Percentiles rank a stretch among this genome's conserved stretches.
These are phyloP conservation scores for Xiphydria camelus DNA, from an alignment of 2,888 invertebrate genomes.

Conservation along the genomic window DNA sequence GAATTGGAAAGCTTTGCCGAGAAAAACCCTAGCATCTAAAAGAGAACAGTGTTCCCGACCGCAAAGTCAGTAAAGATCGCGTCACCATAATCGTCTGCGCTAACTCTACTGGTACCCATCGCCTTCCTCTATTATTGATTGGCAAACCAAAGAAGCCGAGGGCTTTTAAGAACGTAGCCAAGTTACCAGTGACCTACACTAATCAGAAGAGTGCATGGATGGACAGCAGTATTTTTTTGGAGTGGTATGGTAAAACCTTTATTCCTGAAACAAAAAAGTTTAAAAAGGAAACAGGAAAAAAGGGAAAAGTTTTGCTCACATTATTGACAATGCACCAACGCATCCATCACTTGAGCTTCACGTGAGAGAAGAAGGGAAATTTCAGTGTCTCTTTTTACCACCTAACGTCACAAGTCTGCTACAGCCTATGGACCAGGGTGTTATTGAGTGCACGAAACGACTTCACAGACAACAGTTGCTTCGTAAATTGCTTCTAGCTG, in stretches of 20 bases:
- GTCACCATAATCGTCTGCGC: slow-evolving; percentile 35
- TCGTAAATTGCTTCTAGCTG: slow-evolving; percentile 19
- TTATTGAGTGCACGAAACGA: slow-evolving; percentile 32
- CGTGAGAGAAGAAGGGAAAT: slow-evolving; percentile 19
- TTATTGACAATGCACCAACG: slow-evolving; percentile 21
- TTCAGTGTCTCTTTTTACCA: slow-evolving; percentile 26
- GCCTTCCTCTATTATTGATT: slow-evolving; percentile 34
- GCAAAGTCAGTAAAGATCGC: slow-evolving; percentile 30
- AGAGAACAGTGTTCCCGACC: slow-evolving; percentile 26
- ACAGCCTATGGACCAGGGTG: slow-evolving; percentile 38
- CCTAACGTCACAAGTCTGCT: slow-evolving; percentile 30
- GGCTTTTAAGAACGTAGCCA: slow-evolving; percentile 28
- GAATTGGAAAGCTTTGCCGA: slow-evolving; percentile 28
- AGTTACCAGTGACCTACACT: slow-evolving; percentile 25
- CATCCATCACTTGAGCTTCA: slow-evolving; percentile 24
- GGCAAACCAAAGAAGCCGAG: no score
- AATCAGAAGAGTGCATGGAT: slow-evolving; percentile 34
- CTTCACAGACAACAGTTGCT: slow-evolving; percentile 27
- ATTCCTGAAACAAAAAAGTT: slow-evolving; percentile 20
- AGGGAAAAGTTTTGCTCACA: slow-evolving; percentile 22
- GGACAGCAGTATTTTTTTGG: slow-evolving; percentile 24
- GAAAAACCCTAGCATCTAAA: slow-evolving; percentile 21
- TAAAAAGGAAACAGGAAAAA: slow-evolving; percentile 5
- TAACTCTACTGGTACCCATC: slow-evolving; percentile 35
- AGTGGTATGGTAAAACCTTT: slow-evolving; percentile 30